Evolutionary conservation across 2,888 invertebrate species (phyloP).

Genomic region (Diaprepes abbreviatus): DNA sequence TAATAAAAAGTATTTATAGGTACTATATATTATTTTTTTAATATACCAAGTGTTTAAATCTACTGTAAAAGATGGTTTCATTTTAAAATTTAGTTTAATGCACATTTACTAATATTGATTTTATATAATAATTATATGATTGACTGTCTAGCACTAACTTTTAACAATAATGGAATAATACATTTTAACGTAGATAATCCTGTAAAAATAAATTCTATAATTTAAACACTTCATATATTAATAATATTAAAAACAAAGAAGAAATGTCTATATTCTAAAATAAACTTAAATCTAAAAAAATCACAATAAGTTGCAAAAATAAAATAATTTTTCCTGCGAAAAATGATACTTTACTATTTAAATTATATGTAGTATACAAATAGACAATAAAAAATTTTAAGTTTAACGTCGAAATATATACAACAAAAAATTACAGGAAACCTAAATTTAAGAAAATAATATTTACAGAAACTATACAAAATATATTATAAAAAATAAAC

Average conservation of each 20-base stretch:
- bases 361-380: background rate
- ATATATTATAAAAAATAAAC: conserved; percentile 18
- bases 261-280: background rate
- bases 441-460: conserved; percentile 7
- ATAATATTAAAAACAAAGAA: too few species aligned
- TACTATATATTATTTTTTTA: background rate
- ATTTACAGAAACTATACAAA: conserved; percentile 25
- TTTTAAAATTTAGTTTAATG: too few species aligned
- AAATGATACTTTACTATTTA: conserved; percentile 1
- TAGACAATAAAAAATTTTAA: background rate
- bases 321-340: conserved; percentile 12
- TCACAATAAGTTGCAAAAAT: conserved; percentile 32
- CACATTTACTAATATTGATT: too few species aligned
- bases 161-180: too few species aligned
- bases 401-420: conserved; percentile 10
- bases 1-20: background rate
- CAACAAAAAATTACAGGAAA: conserved; percentile 25
- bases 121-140: too few species aligned
- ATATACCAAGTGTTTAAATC: background rate
- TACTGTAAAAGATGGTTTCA: too few species aligned
- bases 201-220: too few species aligned
- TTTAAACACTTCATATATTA: background rate
- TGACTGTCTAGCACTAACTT: too few species aligned
- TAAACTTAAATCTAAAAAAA: conserved; percentile 14
- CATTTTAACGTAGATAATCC: too few species aligned